A percentile compares a stretch with the other conserved stretches of the same genome.
Evolutionary conservation across 2,888 invertebrate genomes (phyloP).

Genomic region (Synanthedon formicaeformis): DNA sequence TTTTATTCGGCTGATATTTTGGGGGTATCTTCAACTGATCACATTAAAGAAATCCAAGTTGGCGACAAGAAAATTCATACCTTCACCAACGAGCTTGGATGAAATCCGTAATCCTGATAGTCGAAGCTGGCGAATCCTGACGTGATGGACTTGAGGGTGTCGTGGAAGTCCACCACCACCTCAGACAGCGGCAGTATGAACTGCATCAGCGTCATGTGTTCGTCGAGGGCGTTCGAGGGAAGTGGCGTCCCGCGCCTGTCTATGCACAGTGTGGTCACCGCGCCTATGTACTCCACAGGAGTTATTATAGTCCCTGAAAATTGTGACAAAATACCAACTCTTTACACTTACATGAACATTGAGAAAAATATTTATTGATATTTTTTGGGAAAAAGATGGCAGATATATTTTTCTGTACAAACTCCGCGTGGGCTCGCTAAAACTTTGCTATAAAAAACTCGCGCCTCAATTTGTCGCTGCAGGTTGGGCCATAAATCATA

Average conservation of each 20-base stretch:
- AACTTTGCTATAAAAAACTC: too few relatives aligned
- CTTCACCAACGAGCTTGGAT: slow-evolving; percentile 81
- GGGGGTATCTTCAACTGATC: background rate
- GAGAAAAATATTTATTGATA: too few relatives aligned
- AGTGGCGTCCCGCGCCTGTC: slow-evolving; percentile 76
- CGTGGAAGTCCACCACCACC: slow-evolving; percentile 95
- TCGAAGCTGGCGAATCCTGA: slow-evolving; percentile 97
- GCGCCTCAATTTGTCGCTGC: too few relatives aligned
- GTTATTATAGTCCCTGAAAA: slow-evolving; percentile 85
- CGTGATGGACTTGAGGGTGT: slow-evolving; percentile 86
- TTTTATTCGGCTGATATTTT: background rate
- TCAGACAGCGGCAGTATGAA: slow-evolving; percentile 91
- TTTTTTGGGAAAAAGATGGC: too few relatives aligned
- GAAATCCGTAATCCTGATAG: slow-evolving; percentile 90
- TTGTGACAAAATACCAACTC: too few relatives aligned
- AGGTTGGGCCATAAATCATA: too few relatives aligned
- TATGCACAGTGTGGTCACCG: slow-evolving; percentile 78
- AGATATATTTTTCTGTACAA: too few relatives aligned
- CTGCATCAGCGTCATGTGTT: slow-evolving; percentile 83
- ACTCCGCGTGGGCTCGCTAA: too few relatives aligned
- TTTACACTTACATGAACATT: too few relatives aligned
- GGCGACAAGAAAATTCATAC: slow-evolving; percentile 49
- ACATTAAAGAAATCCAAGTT: background rate
- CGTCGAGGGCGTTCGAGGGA: slow-evolving; percentile 83
- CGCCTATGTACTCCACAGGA: slow-evolving; percentile 80